A percentile compares a stretch with the other conserved stretches of the same genome.
These are phyloP conservation scores for Antechinus stuartii DNA, from an alignment of 2,113 vertebrate genomes.

Conservation along the genomic window DNA sequence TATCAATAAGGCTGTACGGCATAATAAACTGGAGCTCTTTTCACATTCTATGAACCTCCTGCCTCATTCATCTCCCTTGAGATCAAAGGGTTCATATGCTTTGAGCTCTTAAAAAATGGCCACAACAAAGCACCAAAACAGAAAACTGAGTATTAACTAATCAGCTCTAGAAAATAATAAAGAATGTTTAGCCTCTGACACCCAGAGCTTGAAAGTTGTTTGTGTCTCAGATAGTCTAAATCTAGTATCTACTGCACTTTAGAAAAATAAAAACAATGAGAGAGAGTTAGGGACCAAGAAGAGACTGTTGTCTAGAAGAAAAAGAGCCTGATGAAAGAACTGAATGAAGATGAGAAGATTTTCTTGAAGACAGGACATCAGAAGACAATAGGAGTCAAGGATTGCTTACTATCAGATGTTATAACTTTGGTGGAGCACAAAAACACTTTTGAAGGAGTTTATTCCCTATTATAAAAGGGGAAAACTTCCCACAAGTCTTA, in stretches of 20 bases:
- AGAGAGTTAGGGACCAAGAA: not conserved
- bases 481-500: not conserved
- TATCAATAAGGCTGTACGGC: no score
- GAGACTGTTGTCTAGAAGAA: not conserved
- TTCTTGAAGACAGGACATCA: not conserved
- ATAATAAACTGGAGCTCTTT: no score
- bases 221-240: not conserved
- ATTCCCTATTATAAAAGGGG: not conserved
- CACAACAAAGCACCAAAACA: not conserved
- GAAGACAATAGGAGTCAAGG: not conserved
- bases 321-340: not conserved
- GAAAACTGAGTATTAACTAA: not conserved
- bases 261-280: not conserved
- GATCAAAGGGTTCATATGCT: no score
- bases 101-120: no score
- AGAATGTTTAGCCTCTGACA: not conserved
- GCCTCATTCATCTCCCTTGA: no score
- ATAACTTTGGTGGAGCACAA: not conserved
- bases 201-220: not conserved
- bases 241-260: not conserved
- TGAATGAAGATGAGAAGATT: not conserved
- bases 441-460: not conserved
- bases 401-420: not conserved
- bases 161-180: conserved; percentile 1
- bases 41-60: no score